Base-by-base conservation (phyloP, 2,113 vertebrate species). In the Corydoras maculifer region DNA sequence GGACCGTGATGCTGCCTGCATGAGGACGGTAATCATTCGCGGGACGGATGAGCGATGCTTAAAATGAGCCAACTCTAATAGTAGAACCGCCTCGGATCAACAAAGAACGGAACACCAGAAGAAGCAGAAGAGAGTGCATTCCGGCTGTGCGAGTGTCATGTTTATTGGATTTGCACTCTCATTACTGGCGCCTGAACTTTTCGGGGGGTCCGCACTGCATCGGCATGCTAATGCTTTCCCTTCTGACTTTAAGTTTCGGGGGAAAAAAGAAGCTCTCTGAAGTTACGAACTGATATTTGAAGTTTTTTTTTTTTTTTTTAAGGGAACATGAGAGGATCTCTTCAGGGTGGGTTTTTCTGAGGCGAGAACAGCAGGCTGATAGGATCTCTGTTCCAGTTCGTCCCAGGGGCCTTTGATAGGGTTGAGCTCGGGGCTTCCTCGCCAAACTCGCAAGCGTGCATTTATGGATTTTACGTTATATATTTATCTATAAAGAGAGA, bases 111-210 rank as follows among this genome's bases (percentile, higher is more conserved):
- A 48, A 70, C 62, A 35, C 60, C 29, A 62, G 64, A 65, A 50
- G 14, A 43, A 55, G 71, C 70, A 55, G 72, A 32, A 71, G 58
- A 72, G 67, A 68, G 58, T 43, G 58, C 60, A 68, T 53, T 62
- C 77, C 74, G 82, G 77, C 73, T 76, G 62, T 68, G 48, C 15
- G 68, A 3, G 15, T 70, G 74, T 80, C 79, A 81, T 73, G 77
- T 78, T 82, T 83, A 84, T 85, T 84, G 82, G 82, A 81, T 75
- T 79, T 82, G 72, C 79, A 73, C 81, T 84, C 81, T 85, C 81
- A 84, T 86, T 85, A 84, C 80, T 70, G 62, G 31, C 72, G 77
- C 70, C 29, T 9, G 58, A 60, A 68, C 68, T 82, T 82, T 77
- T 78, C 60, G 72, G 78, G 68, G 76, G 80, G 80, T 82, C 78